Base-by-base conservation (phyloP, 2,113 vertebrate genomes). In the Lagopus leucura region DNA sequence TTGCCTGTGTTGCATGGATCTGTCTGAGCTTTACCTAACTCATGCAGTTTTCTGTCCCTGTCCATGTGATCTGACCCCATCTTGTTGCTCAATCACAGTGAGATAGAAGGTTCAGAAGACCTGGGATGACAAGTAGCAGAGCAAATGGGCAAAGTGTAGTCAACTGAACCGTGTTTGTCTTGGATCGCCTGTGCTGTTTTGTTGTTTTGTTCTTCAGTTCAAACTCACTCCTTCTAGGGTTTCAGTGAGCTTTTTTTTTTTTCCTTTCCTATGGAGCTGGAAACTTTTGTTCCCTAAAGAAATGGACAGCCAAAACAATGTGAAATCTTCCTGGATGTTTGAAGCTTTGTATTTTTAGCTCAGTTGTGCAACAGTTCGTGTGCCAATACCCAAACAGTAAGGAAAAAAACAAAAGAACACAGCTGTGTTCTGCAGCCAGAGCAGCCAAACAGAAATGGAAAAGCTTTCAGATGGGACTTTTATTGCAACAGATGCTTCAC, bases 331-430 rank as follows among this genome's bases (percentile, higher is more conserved):
- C 64, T 76, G 50, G 60, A 85, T 89, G 11, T 89, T 92, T 89
- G 60, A 67, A 85, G 55, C 25, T 92, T 91, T 82, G 54, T 92
- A 79, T 93, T 94, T 96, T 95, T 82, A 89, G 89, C 71, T 91
- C 40, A 73, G 0, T 54, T 82, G 48, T 70, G 22, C 64, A 77
- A 22, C 13, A 52, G 36, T 89, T 93, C 50, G 54, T 25, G n/a
- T 67, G 27, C 0, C 0, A 63, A 38, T 91, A 42, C 42, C 87
- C 42, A 28, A 90, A 78, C 32, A 70, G 36, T 63, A 63, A 85
- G 50, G 32, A 24, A 77, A 80, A 91, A 91, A 91, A 4, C 0
- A 2, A 82, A 91, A 88, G 42, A 89, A 87, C 92, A 28, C 27
- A 81, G 17, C 73, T 87, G 58, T 2, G 7, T 11, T 45, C 5